These are phyloP conservation scores for Potamilus streckersoni DNA, from an alignment of 1,140 invertebrate genomes.

Conservation along the genomic window DNA sequence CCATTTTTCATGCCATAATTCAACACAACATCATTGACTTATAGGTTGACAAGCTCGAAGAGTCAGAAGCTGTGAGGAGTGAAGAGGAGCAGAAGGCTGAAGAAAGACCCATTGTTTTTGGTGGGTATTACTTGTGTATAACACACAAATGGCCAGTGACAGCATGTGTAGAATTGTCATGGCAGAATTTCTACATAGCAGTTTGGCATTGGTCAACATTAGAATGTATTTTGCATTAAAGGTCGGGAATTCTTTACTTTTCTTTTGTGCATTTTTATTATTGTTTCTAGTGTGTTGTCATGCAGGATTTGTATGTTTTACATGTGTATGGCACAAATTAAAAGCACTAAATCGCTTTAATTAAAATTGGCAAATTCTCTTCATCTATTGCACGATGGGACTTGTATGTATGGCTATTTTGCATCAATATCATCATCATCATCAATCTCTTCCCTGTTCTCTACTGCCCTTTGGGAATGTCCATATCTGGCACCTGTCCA, in stretches of 20 bases:
- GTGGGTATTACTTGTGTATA: conserved; percentile 43
- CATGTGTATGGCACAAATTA: no score
- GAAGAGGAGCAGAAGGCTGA: conserved; percentile 67
- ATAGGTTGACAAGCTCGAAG: conserved; percentile 67
- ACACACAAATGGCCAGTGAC: neutral
- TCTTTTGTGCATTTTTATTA: no score
- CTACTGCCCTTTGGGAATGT: no score
- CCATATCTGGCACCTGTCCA: no score
- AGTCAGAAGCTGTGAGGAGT: conserved; percentile 65
- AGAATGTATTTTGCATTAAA: neutral
- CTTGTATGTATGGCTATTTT: no score
- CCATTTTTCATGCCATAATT: neutral
- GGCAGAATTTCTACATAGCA: neutral
- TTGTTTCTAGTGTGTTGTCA: no score
- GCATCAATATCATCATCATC: no score
- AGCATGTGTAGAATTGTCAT: neutral
- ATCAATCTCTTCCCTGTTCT: no score
- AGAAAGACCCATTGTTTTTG: conserved; percentile 64
- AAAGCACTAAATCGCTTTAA: no score
- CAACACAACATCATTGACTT: neutral
- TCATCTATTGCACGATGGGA: no score
- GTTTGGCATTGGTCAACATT: neutral
- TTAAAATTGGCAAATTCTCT: no score
- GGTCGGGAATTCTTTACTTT: neutral
- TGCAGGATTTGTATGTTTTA: no score